Conservation (phyloP, 2,888 invertebrate genomes). For the Nebria brevicollis region DNA sequence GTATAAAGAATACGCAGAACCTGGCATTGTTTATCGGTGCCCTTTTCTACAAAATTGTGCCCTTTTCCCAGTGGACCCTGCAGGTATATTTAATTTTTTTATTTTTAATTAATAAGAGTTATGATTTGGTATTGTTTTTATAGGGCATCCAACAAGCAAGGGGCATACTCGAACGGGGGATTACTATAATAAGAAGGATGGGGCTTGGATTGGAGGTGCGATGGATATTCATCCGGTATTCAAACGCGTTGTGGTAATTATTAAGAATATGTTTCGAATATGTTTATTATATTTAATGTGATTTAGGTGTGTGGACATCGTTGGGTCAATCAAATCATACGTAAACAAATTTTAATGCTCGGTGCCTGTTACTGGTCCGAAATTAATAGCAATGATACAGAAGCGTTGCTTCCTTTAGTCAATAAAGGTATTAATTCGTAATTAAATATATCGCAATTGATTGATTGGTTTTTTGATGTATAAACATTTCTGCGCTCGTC, state of each 20-base stretch:
- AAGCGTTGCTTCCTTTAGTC: conserved; percentile 52
- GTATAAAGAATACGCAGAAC: conserved; percentile 50
- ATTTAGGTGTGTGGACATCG: conserved; percentile 58
- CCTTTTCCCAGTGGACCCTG: conserved; percentile 53
- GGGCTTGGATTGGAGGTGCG: conserved; percentile 60
- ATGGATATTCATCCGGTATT: conserved; percentile 58
- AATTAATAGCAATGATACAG: conserved; percentile 49
- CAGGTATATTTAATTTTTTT: conserved; percentile 45
- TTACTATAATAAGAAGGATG: conserved; percentile 48
- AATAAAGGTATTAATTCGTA: conserved; percentile 49
- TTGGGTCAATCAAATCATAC: conserved; percentile 55
- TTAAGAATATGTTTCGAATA: background rate
- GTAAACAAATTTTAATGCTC: conserved; percentile 53
- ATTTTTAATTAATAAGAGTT: background rate
- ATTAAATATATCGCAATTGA: conserved; percentile 18
- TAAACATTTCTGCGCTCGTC: no score
- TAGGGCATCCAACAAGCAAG: background rate
- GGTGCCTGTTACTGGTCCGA: conserved; percentile 59
- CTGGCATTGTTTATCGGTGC: conserved; percentile 58
- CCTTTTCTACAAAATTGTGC: conserved; percentile 52
- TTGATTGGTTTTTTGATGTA: no score
- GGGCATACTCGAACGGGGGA: background rate
- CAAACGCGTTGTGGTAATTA: conserved; percentile 56
- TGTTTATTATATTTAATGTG: background rate
- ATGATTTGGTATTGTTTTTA: conserved; percentile 19